Evolutionary conservation across 2,888 invertebrate species (phyloP), one percentile per base, ranked within the genome.

Genomic region (Scrobipalpa atriplicella): DNA sequence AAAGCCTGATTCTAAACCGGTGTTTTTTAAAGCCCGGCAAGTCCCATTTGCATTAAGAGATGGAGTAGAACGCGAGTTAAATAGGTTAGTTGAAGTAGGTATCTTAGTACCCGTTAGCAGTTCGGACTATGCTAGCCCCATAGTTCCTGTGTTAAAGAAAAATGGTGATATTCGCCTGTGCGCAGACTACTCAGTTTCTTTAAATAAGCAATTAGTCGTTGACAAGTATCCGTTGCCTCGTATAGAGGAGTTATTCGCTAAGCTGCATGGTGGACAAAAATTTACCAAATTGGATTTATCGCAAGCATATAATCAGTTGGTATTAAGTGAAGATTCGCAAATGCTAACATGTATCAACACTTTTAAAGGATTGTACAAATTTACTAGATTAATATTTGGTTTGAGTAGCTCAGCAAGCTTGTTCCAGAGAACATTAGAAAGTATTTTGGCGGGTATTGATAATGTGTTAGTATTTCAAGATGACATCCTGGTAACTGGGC

Each of bases 201-300:
- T 62, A 5, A 62, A 62, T 52, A 62, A 62, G 10, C 16, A 62
- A 13, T 29, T 62, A 18, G 16, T 36, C 5, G 16, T 47, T 47
- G 64, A 52, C 38, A 51, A 64, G 10, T 52, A 64, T 18, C 62
- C 62, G 2, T 6, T 47, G n/a, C 47, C 47, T 7, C 39, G 47
- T 1, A 62, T 64, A 18, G 63, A 66, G 1, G 66, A 63, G n/a
- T 13, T 68, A n/a, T 66, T 68, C 58, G n/a, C 66, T 2, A 64
- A 63, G 36, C 18, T 68, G 16, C 58, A 66, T 18, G 68, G 68
- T 6, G 66, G 66, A 3, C 16, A 62, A 29, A 58, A 67, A 11
- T 68, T 67, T 63, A 58, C 63, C 8, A 67, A 68, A 60, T 11
- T 68, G 10, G 67, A 68, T 62, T 19, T 68, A n/a, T 54, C 65